Evolutionary conservation across 1,140 invertebrate species (phyloP).

Genomic region (Tetramorium parvispinum): DNA sequence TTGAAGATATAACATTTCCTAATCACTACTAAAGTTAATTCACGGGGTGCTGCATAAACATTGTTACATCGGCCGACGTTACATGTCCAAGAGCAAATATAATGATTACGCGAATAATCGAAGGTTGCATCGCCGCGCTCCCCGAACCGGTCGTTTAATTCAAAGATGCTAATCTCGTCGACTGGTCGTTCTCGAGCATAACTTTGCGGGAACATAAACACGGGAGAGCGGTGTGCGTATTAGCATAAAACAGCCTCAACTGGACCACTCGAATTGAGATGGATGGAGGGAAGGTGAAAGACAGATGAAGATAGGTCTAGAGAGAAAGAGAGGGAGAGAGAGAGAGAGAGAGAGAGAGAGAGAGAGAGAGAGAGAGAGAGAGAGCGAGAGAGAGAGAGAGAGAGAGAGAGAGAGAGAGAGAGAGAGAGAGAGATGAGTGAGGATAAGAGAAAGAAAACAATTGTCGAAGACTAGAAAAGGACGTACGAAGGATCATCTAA

Average conservation of each 20-base stretch:
- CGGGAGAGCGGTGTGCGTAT: slow-evolving; percentile 47
- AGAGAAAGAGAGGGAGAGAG: background rate
- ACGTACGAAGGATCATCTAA: slow-evolving; percentile 1
- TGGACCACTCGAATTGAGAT: slow-evolving; percentile 41
- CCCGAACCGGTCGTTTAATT: slow-evolving; percentile 57
- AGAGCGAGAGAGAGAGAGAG: background rate
- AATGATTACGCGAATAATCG: slow-evolving; percentile 20
- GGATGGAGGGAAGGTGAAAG: background rate
- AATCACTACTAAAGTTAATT: background rate
- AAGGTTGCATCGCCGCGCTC: slow-evolving; percentile 25
- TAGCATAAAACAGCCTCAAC: slow-evolving; percentile 63
- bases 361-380: background rate
- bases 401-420: too few species aligned
- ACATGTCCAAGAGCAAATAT: slow-evolving; percentile 14
- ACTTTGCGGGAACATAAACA: slow-evolving; percentile 68
- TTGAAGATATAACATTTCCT: slow-evolving; percentile 4
- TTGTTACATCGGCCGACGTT: background rate
- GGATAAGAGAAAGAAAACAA: slow-evolving; percentile 18
- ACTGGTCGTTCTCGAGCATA: slow-evolving; percentile 39
- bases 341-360: background rate
- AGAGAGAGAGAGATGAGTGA: background rate
- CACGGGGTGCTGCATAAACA: background rate
- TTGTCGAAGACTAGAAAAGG: background rate
- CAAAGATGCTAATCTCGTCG: slow-evolving; percentile 66
- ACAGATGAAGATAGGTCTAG: background rate